Evolutionary conservation across 1,140 invertebrate genomes (phyloP), one percentile per base, ranked within the genome.

Genomic region (Zaprionus taronus): DNA sequence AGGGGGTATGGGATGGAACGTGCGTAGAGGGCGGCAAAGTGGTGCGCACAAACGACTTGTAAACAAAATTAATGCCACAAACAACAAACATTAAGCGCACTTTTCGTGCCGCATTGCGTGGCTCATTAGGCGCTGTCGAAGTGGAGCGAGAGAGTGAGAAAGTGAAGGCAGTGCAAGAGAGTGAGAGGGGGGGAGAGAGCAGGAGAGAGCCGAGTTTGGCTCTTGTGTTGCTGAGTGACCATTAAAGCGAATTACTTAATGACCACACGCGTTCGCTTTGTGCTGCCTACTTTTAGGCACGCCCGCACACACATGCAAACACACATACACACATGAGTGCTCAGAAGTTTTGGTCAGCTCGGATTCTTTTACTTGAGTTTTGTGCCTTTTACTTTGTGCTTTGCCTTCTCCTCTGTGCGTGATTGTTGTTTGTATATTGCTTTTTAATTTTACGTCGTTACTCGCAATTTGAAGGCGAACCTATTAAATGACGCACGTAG

Each of bases 11-110:
- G 15, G 34, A 17, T n/a, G 12, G 34, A n/a, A 38, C 14, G 31
- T 3, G 55, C 5, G 31, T 34, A 34, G 31, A 5, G 22, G 44
- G 34, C 12, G 41, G 61, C 41, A 75, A 60, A 60, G 55, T 60
- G 55, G 6, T 68, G 77, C 41, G 41, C 83, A 83, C 77, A 84
- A 87, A 87, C 84, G 79, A 87, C 84, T 87, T 90, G 85, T 90
- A 90, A 85, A 89, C 84, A 90, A 90, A 89, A 89, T 90, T 85
- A 90, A 89, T 89, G 69, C 85, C 84, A 79, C 80, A 83, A 81
- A 79, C 85, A 89, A 89, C 81, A 89, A 89, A 73, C 81, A 90
- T 89, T 89, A 85, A 81, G 76, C 85, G 81, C 84, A 89, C 75
- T 84, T 90, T 89, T 74, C 75, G 69, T 69, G 84, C 79, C 68